These are phyloP conservation scores for Benthosema pterotum DNA, from an alignment of 2,797 vertebrate genomes.

Conservation along the genomic window DNA sequence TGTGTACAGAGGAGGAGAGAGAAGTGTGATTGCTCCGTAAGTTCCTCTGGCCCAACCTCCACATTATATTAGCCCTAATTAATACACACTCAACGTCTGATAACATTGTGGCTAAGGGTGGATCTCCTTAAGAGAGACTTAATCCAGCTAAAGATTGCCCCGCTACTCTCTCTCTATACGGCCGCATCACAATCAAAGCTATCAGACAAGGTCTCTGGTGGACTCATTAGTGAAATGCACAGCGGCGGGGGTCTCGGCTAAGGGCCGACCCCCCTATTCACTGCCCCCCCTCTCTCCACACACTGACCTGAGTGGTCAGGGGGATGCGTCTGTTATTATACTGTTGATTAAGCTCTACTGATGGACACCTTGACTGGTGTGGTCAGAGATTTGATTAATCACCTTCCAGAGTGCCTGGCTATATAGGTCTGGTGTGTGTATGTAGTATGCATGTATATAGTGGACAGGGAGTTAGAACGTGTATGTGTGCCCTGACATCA, in stretches of 20 bases:
- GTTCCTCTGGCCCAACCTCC: conserved; percentile 58
- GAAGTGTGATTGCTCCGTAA: conserved; percentile 47
- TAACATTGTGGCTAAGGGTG: conserved; percentile 80
- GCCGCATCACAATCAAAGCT: conserved; percentile 77
- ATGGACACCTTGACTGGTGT: conserved; percentile 58
- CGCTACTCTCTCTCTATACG: conserved; percentile 58
- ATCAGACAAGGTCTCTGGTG: conserved; percentile 79
- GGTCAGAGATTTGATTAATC: conserved; percentile 54
- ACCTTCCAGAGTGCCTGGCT: too few relatives aligned
- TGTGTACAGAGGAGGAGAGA: not conserved
- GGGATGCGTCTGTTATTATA: conserved; percentile 67
- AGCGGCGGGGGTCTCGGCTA: conserved; percentile 60
- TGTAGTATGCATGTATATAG: too few relatives aligned
- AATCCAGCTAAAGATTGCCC: conserved; percentile 81
- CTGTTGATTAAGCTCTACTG: conserved; percentile 67
- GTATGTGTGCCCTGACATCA: too few relatives aligned
- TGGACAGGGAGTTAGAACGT: too few relatives aligned
- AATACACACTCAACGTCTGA: conserved; percentile 80
- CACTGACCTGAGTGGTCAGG: conserved; percentile 66
- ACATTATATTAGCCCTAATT: conserved; percentile 76
- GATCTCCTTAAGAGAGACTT: conserved; percentile 85
- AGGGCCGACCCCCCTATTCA: conserved; percentile 27
- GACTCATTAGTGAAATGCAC: conserved; percentile 83
- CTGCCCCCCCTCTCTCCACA: conserved; percentile 22
- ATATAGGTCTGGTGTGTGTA: too few relatives aligned